Evolutionary conservation across 2,113 vertebrate genomes (phyloP).

Genomic region (Podilymbus podiceps): DNA sequence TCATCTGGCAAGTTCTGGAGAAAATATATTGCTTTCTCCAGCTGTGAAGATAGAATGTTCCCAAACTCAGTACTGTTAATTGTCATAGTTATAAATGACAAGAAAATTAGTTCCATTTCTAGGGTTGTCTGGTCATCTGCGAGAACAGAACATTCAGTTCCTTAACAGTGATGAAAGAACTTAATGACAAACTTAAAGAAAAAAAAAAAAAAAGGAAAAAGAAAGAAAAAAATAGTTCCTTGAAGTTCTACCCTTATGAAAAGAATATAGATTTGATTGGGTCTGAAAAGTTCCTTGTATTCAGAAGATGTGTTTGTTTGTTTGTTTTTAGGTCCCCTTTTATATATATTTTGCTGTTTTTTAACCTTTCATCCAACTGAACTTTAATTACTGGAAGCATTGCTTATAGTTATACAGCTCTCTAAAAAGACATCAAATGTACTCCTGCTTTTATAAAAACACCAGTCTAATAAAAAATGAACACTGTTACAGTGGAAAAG

Average conservation of each 20-base stretch:
- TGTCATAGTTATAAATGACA: neutral
- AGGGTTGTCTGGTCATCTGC: neutral
- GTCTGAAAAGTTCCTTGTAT: neutral
- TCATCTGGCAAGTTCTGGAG: neutral
- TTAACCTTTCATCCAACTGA: neutral
- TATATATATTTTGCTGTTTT: neutral
- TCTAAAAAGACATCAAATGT: neutral
- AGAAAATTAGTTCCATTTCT: conserved; percentile 1
- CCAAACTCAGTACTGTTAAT: neutral
- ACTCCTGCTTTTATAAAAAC: neutral
- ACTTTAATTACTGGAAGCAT: neutral
- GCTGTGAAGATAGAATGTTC: neutral
- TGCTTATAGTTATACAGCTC: neutral
- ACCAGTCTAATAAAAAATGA: neutral
- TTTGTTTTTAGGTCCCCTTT: neutral
- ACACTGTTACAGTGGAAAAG: neutral
- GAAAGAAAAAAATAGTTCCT: neutral
- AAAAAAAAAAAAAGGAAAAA: too few species aligned
- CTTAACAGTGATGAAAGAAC: neutral
- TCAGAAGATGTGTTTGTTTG: neutral
- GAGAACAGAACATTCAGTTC: neutral
- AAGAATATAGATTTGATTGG: neutral
- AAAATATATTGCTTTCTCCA: neutral
- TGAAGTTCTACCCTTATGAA: neutral
- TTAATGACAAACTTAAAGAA: neutral